Base-by-base conservation (phyloP, 64 coral and sea anemone genomes). In the Stylophora pistillata region DNA sequence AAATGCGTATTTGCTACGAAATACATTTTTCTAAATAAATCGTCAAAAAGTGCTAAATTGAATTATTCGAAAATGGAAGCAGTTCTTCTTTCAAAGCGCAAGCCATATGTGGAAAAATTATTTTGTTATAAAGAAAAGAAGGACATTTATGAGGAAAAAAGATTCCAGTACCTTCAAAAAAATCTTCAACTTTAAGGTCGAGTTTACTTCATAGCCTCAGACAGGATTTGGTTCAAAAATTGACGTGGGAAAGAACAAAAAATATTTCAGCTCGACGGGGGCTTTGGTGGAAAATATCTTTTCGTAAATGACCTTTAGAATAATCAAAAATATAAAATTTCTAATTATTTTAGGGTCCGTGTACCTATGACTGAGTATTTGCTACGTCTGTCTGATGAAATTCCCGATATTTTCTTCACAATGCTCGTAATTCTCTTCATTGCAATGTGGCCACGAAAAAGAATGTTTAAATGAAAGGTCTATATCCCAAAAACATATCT, bases 261-360 rank as follows among this genome's bases (percentile, higher is more conserved):
- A n/a, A n/a, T n/a, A n/a, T n/a, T n/a, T n/a, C n/a, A n/a, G n/a
- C n/a, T n/a, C n/a, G n/a, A n/a, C n/a, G n/a, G n/a, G n/a, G n/a
- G n/a, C n/a, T n/a, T n/a, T n/a, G n/a, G n/a, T n/a, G n/a, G n/a
- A n/a, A n/a, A n/a, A n/a, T n/a, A n/a, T n/a, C n/a, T n/a, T n/a
- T n/a, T n/a, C n/a, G n/a, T n/a, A n/a, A n/a, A n/a, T n/a, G n/a
- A n/a, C n/a, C n/a, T n/a, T n/a, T n/a, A n/a, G n/a, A n/a, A n/a
- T n/a, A n/a, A n/a, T n/a, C n/a, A n/a, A n/a, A 74, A 74, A 58
- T 74, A 47, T 25, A 87, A 74, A 74, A 74, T 87, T 87, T 87
- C 55, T 31, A 23, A 17, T 74, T 55, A 57, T 87, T 85, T 74
- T 87, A 31, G n/a, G 85, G 28, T 58, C 85, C n/a, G n/a, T 87